These are phyloP conservation scores for Leuciscus waleckii DNA, from an alignment of 2,797 vertebrate genomes.

Conservation along the genomic window DNA sequence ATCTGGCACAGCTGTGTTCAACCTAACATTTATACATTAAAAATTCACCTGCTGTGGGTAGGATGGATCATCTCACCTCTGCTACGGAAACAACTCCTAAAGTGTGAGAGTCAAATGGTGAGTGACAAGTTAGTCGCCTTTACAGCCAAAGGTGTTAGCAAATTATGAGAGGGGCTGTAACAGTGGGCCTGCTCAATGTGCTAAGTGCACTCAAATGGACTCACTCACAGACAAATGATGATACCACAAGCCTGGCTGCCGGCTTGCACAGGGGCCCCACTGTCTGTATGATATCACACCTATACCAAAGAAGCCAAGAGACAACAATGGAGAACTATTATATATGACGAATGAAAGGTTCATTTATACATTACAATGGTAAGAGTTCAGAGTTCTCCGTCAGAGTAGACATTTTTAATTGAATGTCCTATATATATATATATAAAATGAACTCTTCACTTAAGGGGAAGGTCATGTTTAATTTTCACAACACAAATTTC, in stretches of 20 bases:
- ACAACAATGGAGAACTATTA: neutral
- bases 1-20: neutral
- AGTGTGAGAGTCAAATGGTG: constrained; percentile 57
- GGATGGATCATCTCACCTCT: constrained; percentile 20
- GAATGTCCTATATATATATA: no score
- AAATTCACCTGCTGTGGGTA: constrained; percentile 35
- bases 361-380: neutral
- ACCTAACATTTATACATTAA: constrained; percentile 31
- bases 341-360: neutral
- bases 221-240: constrained; percentile 58
- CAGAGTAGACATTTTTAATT: neutral
- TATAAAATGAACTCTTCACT: no score
- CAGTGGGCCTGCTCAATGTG: constrained; percentile 62
- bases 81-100: constrained; percentile 27
- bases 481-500: neutral
- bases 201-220: constrained; percentile 75
- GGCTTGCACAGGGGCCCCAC: neutral
- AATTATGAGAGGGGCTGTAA: constrained; percentile 62
- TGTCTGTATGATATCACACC: neutral
- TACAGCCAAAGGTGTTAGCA: constrained; percentile 59
- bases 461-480: no score
- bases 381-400: neutral
- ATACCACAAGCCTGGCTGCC: constrained; percentile 22
- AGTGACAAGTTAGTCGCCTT: constrained; percentile 44
- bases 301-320: neutral